phyloP scores from a whole-genome alignment of 2,113 vertebrate species.

The Pteronura brasiliensis region DNA sequence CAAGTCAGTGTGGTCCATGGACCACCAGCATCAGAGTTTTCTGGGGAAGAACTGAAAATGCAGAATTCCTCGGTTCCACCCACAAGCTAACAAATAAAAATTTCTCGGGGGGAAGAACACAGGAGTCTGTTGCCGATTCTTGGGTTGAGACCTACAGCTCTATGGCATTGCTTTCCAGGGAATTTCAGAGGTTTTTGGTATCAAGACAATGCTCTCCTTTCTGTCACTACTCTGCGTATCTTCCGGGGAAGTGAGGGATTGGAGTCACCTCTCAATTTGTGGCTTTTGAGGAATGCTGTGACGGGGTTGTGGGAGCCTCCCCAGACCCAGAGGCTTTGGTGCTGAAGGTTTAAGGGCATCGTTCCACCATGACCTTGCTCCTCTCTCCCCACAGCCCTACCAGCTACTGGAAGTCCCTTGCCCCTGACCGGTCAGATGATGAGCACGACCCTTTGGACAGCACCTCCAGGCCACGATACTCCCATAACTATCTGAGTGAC shows the following conservation, averaged over 20 bases:
- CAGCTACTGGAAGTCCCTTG: constrained; percentile 83
- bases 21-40: background rate
- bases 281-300: background rate
- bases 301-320: background rate
- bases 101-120: background rate
- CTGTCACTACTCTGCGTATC: background rate
- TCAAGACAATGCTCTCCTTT: background rate
- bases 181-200: background rate
- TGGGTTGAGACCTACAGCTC: background rate
- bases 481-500: constrained; percentile 86
- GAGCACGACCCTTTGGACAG: constrained; percentile 84
- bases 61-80: background rate
- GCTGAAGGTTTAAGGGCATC: background rate
- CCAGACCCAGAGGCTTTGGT: background rate
- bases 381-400: constrained; percentile 85
- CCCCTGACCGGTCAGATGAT: constrained; percentile 89
- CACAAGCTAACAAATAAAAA: background rate
- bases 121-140: background rate
- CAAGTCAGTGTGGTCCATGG: background rate
- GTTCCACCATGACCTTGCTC: background rate
- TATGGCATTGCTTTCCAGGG: background rate
- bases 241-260: background rate
- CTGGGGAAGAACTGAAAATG: background rate
- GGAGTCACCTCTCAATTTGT: background rate
- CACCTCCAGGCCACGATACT: constrained; percentile 79